Evolutionary conservation across 1,140 invertebrate species (phyloP), one percentile per base, ranked within the genome.

Genomic region (Drepana arcuata): DNA sequence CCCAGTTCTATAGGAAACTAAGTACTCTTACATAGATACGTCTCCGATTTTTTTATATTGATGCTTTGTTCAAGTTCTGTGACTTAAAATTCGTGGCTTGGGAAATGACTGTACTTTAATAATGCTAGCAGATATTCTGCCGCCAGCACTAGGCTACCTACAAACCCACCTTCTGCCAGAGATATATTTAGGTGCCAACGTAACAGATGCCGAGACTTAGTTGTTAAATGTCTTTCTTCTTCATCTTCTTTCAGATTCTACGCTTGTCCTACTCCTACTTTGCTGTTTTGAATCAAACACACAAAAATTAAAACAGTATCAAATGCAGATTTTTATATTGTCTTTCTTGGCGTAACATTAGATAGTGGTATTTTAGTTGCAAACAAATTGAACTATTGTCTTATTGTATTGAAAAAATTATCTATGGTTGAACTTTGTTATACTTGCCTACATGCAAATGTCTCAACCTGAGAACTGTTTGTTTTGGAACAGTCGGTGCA

Each of bases 241-340:
- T 3, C 10, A 26, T 26, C n/a, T 26, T 10, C 24, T 39, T 68
- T 34, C 65, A 79, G 74, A 73, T 79, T 28, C 60, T 75, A 14
- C 56, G 74, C 7, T 73, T 68, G 67, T 79, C 74, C 0, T 79
- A 79, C 31, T 79, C 74, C 3, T 79, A 79, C 23, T 73, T 79
- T 31, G 74, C 74, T 13, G 71, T 79, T 13, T 44, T 79, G 36
- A 75, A 75, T 54, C 71, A 75, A 52, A 60, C 64, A 4, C 61
- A 44, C n/a, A 46, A 48, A 41, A 46, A 26, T n/a, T 26, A 21
- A 21, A 10, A 26, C 6, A 10, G 2, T 10, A 4, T 6, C 24
- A 26, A 26, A 26, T 26, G 4, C n/a, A n/a, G n/a, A n/a, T n/a
- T n/a, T n/a, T n/a, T n/a, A n/a, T n/a, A n/a, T n/a, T n/a, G n/a